Base-by-base conservation (phyloP, 2,797 vertebrate species). In the Neoniphon sammara region DNA sequence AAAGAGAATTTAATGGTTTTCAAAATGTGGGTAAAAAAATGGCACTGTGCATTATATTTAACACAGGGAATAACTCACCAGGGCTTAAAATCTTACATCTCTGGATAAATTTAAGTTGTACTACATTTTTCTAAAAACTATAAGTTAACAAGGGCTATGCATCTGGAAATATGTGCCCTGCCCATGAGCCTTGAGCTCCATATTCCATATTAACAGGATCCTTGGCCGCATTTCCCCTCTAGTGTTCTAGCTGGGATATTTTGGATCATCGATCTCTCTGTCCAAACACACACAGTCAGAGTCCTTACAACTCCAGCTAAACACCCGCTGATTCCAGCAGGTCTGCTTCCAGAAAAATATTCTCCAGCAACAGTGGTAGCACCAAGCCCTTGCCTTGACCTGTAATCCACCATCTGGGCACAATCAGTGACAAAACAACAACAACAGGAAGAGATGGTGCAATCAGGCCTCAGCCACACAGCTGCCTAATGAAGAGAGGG, bases 381-480 rank as follows among this genome's bases (percentile, higher is more conserved):
- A 8, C 53, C 61, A 65, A 64, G 73, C 34, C 23, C 79, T 63
- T n/a, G 55, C 58, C 47, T 49, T 44, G 80, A 86, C 81, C 84
- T 78, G 73, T 74, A 82, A 92, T 72, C 69, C 67, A 57, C 73
- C 77, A 76, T 85, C 75, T 87, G 84, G 62, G 18, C 55, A 50
- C 71, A 78, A 81, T 46, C 20, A 49, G 21, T 55, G 44, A 15
- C 27, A 64, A 12, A 71, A 30, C 30, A 31, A 3, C 67, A 61
- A 81, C 66, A 86, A 81, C 66, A 62, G 53, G 27, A 67, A 11
- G 53, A 77, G 73, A 75, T 17, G 72, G 57, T 67, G 79, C 82
- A 71, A 81, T 72, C 34, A 15, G 54, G 73, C 75, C 73, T 86
- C 73, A 62, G 80, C 78, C 77, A 70, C 66, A 76, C 70, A 53